Evolutionary conservation across 2,888 invertebrate genomes (phyloP).

Genomic region (Cantharis rufa): DNA sequence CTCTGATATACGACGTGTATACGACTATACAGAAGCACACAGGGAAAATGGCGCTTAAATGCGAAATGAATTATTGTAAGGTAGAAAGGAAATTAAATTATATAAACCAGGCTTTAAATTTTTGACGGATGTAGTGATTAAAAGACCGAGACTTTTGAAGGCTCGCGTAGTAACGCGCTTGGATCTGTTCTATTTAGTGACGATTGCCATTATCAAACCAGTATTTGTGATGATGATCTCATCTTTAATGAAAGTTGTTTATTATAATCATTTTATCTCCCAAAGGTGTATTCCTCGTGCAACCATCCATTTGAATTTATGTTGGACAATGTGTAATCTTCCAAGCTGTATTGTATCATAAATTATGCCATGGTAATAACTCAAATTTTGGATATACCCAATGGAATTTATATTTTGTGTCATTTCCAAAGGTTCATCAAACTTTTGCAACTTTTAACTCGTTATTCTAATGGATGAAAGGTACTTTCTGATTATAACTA

Average conservation of each 20-base stretch:
- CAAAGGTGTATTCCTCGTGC: constrained; percentile 30
- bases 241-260: constrained; percentile 46
- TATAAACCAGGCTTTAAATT: not conserved
- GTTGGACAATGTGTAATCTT: not conserved
- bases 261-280: constrained; percentile 36
- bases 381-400: not conserved
- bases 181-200: constrained; percentile 4
- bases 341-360: not conserved
- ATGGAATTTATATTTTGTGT: not conserved
- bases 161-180: not conserved
- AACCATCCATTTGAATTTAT: constrained; percentile 3
- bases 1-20: not conserved
- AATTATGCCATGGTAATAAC: not conserved
- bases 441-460: not conserved
- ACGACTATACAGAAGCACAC: too few relatives aligned
- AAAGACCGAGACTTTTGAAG: not conserved
- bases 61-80: not conserved
- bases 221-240: constrained; percentile 49
- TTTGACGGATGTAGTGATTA: not conserved
- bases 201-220: constrained; percentile 35
- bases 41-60: not conserved
- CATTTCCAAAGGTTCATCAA: not conserved
- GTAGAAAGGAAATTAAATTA: not conserved
- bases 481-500: not conserved
- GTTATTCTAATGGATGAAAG: not conserved